Base-by-base conservation (phyloP, 2,797 vertebrate genomes). In the Oophaga sylvatica region DNA sequence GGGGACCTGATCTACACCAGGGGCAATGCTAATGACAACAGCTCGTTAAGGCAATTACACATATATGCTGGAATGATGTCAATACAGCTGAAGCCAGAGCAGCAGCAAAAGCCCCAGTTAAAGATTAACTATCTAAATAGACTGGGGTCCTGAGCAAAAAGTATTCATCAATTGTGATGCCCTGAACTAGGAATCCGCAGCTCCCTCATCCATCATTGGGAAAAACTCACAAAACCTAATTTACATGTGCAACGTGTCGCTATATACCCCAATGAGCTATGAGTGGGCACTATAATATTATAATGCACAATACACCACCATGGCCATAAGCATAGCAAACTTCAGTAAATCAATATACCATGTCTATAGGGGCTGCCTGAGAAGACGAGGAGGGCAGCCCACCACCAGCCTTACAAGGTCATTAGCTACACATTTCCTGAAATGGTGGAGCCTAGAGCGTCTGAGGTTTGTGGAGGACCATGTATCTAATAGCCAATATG, bases 51-150 rank as follows among this genome's bases (percentile, higher is more conserved):
- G 2, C 82, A 89, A 90, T 86, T 70, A 92, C 73, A 89, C 15
- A 68, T 67, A 85, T 41, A 48, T n/a, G 48, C 59, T 83, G 80
- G 80, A 78, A 76, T 48, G 31, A 60, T 90, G 70, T 78, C 81
- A 90, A 71, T 3, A 91, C 78, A 67, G n/a, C 59, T 85, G 76
- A 92, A 91, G 84, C 71, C 85, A 92, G 91, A 67, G 80, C 1
- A 78, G 0, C 35, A 62, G 87, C 17, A 0, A 88, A 79, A 90
- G 91, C 45, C 48, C 80, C 77, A 67, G 90, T 93, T 94, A 95
- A 94, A 93, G 87, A 92, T 91, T 94, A 77, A 93, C 90, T 65
- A 60, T 15, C 68, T 90, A 91, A 84, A 65, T 81, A 91, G 71
- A 89, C 29, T 71, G n/a, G 41, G 57, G 22, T 16, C 71, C 71